Conservation (phyloP, 2,888 invertebrate species). For the Thymelicus sylvestris region DNA sequence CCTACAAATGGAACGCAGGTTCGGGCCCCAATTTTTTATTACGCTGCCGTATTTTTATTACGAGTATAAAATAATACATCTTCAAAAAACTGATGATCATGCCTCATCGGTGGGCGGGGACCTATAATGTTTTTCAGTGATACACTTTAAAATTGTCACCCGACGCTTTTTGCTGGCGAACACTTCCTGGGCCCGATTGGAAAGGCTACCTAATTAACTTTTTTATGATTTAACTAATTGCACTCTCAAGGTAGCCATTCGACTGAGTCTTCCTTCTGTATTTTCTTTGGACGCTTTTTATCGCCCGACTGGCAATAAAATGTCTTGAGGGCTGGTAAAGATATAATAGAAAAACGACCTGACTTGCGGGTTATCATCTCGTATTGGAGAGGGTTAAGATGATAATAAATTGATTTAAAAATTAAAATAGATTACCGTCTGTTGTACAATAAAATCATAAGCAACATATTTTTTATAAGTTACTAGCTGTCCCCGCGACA, state of each 20-base stretch:
- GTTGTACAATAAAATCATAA: no score
- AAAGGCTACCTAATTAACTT: conserved; percentile 71
- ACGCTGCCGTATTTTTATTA: background rate
- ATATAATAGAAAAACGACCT: conserved; percentile 9
- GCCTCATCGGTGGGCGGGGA: background rate
- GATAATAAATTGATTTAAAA: no score
- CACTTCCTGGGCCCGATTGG: conserved; percentile 73
- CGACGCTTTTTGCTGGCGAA: conserved; percentile 55
- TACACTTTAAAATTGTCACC: conserved; percentile 28
- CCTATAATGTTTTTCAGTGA: conserved; percentile 7
- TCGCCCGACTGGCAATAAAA: conserved; percentile 6
- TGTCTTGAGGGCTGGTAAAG: conserved; percentile 7
- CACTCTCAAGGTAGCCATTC: conserved; percentile 72
- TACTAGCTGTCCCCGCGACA: no score
- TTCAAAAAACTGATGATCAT: background rate
- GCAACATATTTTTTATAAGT: no score
- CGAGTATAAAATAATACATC: background rate
- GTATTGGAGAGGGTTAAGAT: background rate
- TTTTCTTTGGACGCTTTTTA: conserved; percentile 33
- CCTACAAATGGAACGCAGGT: background rate
- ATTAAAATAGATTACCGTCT: no score
- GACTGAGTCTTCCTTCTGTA: conserved; percentile 71
- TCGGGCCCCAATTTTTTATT: background rate
- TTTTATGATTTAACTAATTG: conserved; percentile 67
- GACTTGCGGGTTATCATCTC: background rate